Percentiles rank a stretch among this genome's conserved stretches.
Evolutionary conservation across 2,888 invertebrate genomes (phyloP).

Genomic region (Heterodera filipjevi): DNA sequence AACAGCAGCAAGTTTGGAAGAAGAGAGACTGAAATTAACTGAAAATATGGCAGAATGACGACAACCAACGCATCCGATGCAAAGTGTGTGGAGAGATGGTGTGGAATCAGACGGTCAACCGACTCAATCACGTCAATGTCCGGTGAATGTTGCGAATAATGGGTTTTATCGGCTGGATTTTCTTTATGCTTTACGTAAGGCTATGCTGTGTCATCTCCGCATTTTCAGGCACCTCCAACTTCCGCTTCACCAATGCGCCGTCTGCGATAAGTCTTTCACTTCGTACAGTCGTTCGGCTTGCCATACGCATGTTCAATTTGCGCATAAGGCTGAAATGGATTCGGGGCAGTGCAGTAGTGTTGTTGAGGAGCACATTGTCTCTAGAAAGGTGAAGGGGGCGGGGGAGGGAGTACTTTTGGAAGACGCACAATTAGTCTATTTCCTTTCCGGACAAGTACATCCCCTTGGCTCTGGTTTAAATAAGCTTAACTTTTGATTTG

Average conservation of each 20-base stretch:
- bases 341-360: conserved; percentile 12
- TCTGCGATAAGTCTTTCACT: conserved; percentile 25
- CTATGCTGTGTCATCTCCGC: not conserved
- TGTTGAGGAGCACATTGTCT: conserved; percentile 22
- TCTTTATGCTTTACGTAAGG: too few relatives aligned
- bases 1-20: not conserved
- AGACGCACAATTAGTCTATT: too few relatives aligned
- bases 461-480: too few relatives aligned
- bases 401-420: too few relatives aligned
- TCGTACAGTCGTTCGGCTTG: conserved; percentile 31
- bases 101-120: conserved; percentile 22
- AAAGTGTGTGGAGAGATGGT: conserved; percentile 33
- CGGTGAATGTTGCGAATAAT: too few relatives aligned
- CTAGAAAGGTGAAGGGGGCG: conserved; percentile 11
- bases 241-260: conserved; percentile 25
- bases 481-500: too few relatives aligned
- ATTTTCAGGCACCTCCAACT: conserved; percentile 30
- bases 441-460: too few relatives aligned
- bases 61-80: conserved; percentile 23
- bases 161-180: too few relatives aligned
- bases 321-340: conserved; percentile 18
- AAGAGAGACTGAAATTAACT: not conserved
- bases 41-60: not conserved
- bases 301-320: conserved; percentile 29
- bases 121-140: conserved; percentile 29